Conservation (phyloP, 2,888 invertebrate species). For the Aleiodes testaceus region DNA sequence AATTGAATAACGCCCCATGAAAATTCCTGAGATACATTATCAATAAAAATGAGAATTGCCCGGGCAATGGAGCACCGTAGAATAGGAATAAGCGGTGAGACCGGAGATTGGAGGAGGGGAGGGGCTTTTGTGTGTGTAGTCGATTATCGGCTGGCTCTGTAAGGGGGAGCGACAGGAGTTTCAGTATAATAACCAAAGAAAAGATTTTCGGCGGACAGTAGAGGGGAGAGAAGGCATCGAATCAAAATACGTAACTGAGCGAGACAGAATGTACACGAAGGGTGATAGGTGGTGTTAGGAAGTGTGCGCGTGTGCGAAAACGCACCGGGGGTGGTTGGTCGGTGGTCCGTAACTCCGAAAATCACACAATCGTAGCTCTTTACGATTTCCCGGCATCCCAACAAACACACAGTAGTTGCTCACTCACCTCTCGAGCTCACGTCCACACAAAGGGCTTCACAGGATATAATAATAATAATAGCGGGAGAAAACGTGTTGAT, state of each 20-base stretch:
- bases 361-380: constrained; percentile 39
- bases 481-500: neutral
- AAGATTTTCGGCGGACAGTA: constrained; percentile 14
- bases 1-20: no score
- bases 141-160: constrained; percentile 30
- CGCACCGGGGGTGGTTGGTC: constrained; percentile 65
- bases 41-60: no score
- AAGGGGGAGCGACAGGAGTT: constrained; percentile 17
- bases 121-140: constrained; percentile 14
- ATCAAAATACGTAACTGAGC: constrained; percentile 8
- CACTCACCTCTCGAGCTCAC: constrained; percentile 31
- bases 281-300: constrained; percentile 33
- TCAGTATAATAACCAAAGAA: neutral
- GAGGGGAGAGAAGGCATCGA: constrained; percentile 32
- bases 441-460: constrained; percentile 11
- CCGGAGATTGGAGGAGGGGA: neutral
- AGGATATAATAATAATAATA: neutral
- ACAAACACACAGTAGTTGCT: constrained; percentile 25
- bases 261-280: constrained; percentile 18
- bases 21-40: no score
- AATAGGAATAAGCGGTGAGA: no score
- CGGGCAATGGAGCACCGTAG: no score
- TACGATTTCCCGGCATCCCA: constrained; percentile 44
- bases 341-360: constrained; percentile 55
- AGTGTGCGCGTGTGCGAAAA: constrained; percentile 62